Evolutionary conservation across 2,888 invertebrate species (phyloP).

Genomic region (Galeopsomyia nigrocyanea): DNA sequence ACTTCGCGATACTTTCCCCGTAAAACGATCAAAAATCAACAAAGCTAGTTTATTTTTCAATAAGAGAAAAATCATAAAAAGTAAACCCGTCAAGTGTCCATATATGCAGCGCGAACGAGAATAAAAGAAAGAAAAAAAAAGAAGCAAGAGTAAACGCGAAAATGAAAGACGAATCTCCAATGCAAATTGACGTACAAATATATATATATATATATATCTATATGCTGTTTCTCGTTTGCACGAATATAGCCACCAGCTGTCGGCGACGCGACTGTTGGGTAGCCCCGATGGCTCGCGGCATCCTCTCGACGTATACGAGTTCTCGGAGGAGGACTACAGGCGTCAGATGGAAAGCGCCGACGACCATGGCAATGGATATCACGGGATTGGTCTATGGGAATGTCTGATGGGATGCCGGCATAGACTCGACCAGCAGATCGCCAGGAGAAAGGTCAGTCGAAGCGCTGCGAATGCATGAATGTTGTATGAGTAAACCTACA

Average conservation of each 20-base stretch:
- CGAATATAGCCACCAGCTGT: conserved; percentile 75
- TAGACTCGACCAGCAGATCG: conserved; percentile 83
- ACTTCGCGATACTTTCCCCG: too few species aligned
- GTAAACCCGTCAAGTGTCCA: too few species aligned
- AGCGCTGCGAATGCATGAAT: too few species aligned
- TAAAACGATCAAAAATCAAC: too few species aligned
- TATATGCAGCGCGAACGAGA: neutral
- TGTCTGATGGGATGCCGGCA: conserved; percentile 84
- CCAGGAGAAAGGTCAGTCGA: conserved; percentile 79
- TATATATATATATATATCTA: neutral
- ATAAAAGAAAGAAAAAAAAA: too few species aligned
- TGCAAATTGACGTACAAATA: neutral
- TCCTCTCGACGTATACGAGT: conserved; percentile 79
- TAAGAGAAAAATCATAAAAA: too few species aligned
- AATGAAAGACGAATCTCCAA: neutral
- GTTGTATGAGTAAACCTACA: too few species aligned
- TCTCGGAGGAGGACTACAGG: conserved; percentile 74
- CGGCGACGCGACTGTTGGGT: conserved; percentile 84
- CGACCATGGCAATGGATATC: conserved; percentile 62
- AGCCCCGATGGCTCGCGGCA: conserved; percentile 87
- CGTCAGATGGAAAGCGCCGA: conserved; percentile 65
- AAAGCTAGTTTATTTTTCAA: too few species aligned
- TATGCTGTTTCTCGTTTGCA: neutral
- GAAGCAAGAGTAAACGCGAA: neutral
- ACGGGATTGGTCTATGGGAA: conserved; percentile 76